A percentile compares a stretch with the other conserved stretches of the same genome.
phyloP scores from a whole-genome alignment of 2,888 invertebrate species.

The Allygus modestus region DNA sequence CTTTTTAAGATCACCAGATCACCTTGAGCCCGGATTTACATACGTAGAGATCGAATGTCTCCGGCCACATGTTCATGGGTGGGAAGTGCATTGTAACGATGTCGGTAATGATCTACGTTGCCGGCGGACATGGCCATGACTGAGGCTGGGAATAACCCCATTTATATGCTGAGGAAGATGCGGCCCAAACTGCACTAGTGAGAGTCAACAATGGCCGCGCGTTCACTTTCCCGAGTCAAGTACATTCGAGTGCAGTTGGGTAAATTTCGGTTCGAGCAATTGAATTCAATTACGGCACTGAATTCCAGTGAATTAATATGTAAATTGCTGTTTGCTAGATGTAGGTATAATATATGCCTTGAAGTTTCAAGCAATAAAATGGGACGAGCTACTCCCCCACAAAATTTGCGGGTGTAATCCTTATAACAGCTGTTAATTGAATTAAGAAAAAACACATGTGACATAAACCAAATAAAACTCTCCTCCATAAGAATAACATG shows the following conservation, averaged over 20 bases:
- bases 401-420: too few relatives aligned
- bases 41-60: not conserved
- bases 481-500: too few relatives aligned
- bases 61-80: not conserved
- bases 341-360: too few relatives aligned
- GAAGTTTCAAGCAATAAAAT: too few relatives aligned
- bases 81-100: not conserved
- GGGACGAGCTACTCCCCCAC: too few relatives aligned
- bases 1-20: slow-evolving; percentile 18
- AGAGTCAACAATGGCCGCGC: not conserved
- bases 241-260: not conserved
- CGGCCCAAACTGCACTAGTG: not conserved
- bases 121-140: not conserved
- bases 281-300: too few relatives aligned
- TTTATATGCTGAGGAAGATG: not conserved
- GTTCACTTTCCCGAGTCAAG: not conserved
- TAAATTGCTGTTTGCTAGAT: too few relatives aligned
- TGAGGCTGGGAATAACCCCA: not conserved
- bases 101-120: slow-evolving; percentile 1
- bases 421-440: too few relatives aligned
- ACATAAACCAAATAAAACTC: too few relatives aligned
- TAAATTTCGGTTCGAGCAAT: too few relatives aligned
- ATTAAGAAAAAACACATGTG: too few relatives aligned
- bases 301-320: too few relatives aligned
- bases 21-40: slow-evolving; percentile 23